A percentile compares a stretch with the other conserved stretches of the same genome.
These are phyloP conservation scores for Cyrtodaria siliqua DNA, from an alignment of 2,888 invertebrate genomes.

Conservation along the genomic window DNA sequence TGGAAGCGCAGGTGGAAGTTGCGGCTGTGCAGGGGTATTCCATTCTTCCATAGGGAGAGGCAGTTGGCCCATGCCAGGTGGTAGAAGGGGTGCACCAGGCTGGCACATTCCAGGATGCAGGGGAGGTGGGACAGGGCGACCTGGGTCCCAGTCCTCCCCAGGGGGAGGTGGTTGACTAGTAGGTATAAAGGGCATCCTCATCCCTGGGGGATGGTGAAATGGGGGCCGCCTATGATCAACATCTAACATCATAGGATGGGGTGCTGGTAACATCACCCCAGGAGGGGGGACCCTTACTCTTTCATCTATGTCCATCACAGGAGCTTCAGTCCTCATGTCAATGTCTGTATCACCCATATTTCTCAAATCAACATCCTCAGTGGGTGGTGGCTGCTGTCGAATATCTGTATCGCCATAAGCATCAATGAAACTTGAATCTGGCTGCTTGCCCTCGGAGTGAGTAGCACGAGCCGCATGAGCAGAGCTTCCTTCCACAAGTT, in stretches of 20 bases:
- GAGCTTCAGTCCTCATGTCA: constrained; percentile 24
- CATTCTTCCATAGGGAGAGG: constrained; percentile 31
- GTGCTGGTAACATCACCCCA: constrained; percentile 32
- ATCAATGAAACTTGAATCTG: constrained; percentile 11
- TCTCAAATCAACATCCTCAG: constrained; percentile 20
- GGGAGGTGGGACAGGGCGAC: constrained; percentile 36
- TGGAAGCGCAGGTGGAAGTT: constrained; percentile 13
- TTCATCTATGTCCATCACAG: constrained; percentile 41
- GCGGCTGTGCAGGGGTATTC: constrained; percentile 7
- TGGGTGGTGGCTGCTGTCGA: neutral
- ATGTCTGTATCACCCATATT: constrained; percentile 12
- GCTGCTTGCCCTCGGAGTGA: neutral
- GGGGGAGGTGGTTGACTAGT: constrained; percentile 67
- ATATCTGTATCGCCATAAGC: constrained; percentile 50
- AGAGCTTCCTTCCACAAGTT: constrained; percentile 29
- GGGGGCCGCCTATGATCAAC: constrained; percentile 60
- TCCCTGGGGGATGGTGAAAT: constrained; percentile 35
- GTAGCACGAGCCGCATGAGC: constrained; percentile 10
- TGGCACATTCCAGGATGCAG: constrained; percentile 24
- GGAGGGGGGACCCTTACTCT: constrained; percentile 27
- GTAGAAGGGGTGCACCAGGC: too few species aligned
- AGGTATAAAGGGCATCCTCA: constrained; percentile 43
- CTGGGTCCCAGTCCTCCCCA: constrained; percentile 58
- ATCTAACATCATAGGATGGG: constrained; percentile 48
- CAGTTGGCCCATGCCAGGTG: constrained; percentile 2